Conservation (phyloP, 53 echinoderm and acorn worm species). For the Stichopus horrens region DNA sequence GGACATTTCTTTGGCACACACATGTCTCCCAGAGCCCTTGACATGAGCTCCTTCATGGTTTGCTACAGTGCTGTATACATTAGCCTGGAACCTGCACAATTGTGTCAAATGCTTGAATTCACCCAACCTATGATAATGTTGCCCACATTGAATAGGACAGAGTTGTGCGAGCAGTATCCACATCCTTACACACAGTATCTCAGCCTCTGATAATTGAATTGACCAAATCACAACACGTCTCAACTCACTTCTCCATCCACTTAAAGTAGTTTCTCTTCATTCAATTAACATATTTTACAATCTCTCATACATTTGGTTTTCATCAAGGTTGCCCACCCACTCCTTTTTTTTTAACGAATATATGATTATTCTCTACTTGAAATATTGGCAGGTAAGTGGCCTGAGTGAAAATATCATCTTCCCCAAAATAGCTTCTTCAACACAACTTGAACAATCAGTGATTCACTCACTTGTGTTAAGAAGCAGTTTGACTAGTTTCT, state of each 20-base stretch:
- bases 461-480: slow-evolving; percentile 73
- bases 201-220: neutral
- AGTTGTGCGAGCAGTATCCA: too few species aligned
- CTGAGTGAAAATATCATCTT: too few species aligned
- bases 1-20: too few species aligned
- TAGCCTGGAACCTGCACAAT: neutral
- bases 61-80: neutral
- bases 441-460: neutral
- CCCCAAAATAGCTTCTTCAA: too few species aligned
- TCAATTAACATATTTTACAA: neutral
- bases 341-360: neutral
- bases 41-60: neutral
- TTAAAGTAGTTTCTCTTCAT: too few species aligned
- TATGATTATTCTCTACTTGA: neutral
- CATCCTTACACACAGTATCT: neutral
- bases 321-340: neutral
- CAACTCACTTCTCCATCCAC: neutral
- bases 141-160: too few species aligned
- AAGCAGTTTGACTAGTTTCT: slow-evolving; percentile 61
- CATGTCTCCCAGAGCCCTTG: neutral
- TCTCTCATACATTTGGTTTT: neutral
- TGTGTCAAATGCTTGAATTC: neutral
- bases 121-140: neutral
- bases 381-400: neutral
- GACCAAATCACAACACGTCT: neutral